Evolutionary conservation across 2,113 vertebrate genomes (phyloP), one percentile per base, ranked within the genome.

Genomic region (Larimichthys crocea): DNA sequence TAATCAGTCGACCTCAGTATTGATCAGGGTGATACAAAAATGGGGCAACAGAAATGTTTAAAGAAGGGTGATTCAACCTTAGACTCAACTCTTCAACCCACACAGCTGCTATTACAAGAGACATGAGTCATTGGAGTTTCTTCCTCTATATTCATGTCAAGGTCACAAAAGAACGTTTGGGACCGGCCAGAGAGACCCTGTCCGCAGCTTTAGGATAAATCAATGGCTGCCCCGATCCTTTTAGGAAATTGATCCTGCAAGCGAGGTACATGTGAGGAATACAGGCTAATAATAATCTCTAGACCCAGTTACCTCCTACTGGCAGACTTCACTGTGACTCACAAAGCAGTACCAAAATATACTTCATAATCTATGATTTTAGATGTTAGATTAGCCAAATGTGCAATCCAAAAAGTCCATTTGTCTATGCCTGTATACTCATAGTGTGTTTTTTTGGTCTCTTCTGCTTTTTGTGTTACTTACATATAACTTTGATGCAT

Each of bases 221-320:
- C 85, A 73, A 88, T 92, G 71, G 68, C 40, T 20, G 69, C 53
- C n/a, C 57, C 19, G 64, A 69, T 84, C 62, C 80, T 75, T 90
- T 74, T 42, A 64, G 72, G 64, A 86, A 92, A 85, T 82, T 88
- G 88, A 90, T 87, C 84, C 80, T 49, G 24, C 61, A 71, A 65
- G 70, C 62, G 79, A 85, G 69, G 70, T 73, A 31, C 55, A 81
- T 61, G 83, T 65, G 68, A 80, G 42, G 44, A 70, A 82, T 68
- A 76, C 55, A 64, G 63, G 75, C 84, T 91, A 90, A 91, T 83
- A 92, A 92, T 88, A 86, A 88, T 80, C 50, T 65, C 31, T 42
- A 68, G 52, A 74, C 55, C 68, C 82, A 85, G 76, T 66, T 79
- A 31, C 22, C 20, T 73, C 14, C 16, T 53, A 56, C 19, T 52